Base-by-base conservation (phyloP, 53 echinoderm and acorn worm species). In the Astropecten irregularis region DNA sequence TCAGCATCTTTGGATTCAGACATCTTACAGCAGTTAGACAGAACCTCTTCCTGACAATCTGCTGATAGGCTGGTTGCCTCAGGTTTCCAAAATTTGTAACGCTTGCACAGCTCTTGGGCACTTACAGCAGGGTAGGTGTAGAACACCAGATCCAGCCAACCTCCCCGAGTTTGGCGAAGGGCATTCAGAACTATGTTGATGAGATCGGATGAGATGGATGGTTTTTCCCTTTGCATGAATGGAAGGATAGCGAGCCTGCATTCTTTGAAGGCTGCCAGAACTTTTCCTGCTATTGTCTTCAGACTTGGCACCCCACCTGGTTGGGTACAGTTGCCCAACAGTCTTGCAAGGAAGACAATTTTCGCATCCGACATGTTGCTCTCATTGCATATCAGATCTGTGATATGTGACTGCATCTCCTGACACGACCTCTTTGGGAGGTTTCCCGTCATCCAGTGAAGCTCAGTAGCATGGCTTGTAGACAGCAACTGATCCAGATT, bases 101-200 rank as follows among this genome's bases (percentile, higher is more conserved):
- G 39, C 23, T 11, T 25, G 14, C 76, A 76, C 26, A 76, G 56
- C 21, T 58, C 58, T 58, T 13, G 27, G 16, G 76, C 58, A 23
- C n/a, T 58, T n/a, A 57, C 0, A 2, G 6, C 58, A 16, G 76
- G 76, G 18, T 76, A 76, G 18, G 76, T 76, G 58, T 76, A 76
- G 18, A 44, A 44, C 9, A 76, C 76, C 27, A 76, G 58, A 0
- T 76, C 56, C 58, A 76, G 27, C 76, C 76, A 76, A 76, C 76
- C 57, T 38, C 57, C 58, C 29, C 40, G 55, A 27, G 26, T 23
- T 39, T 6, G 21, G 4, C n/a, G 39, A 28, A 76, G 0, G 18
- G 56, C 56, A 57, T 39, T 42, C 27, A 26, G 2, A 9, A 76
- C 40, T 15, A 76, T 57, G 40, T 40, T 2, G 7, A 26, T 9